These are phyloP conservation scores for Seira musarum DNA, from an alignment of 2,888 invertebrate genomes.

Conservation along the genomic window DNA sequence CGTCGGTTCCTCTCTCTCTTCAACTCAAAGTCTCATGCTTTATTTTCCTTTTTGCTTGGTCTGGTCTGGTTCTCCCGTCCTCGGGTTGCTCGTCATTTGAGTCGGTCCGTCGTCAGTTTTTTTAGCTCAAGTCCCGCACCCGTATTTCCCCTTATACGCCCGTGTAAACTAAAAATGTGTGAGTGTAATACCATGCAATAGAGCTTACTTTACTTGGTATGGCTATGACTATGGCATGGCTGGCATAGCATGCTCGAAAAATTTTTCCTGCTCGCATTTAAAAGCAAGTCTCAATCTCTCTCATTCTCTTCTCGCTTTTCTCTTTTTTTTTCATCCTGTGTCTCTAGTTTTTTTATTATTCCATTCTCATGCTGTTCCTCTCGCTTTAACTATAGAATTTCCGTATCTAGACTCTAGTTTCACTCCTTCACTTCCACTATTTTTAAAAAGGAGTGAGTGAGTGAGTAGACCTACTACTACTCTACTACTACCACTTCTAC, in stretches of 20 bases:
- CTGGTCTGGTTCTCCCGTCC: slow-evolving; percentile 31
- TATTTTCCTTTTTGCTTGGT: slow-evolving; percentile 1
- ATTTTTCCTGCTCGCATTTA: slow-evolving; percentile 31
- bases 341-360: neutral
- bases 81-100: slow-evolving; percentile 62
- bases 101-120: slow-evolving; percentile 64
- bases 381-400: slow-evolving; percentile 58
- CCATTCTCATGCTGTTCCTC: slow-evolving; percentile 43
- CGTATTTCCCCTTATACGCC: slow-evolving; percentile 41
- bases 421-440: slow-evolving; percentile 37
- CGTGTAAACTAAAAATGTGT: slow-evolving; percentile 10
- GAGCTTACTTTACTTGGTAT: neutral
- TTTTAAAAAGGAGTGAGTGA: neutral
- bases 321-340: slow-evolving; percentile 42
- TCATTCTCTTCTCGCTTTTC: slow-evolving; percentile 32
- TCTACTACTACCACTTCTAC: slow-evolving; percentile 11
- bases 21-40: slow-evolving; percentile 33
- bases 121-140: slow-evolving; percentile 59
- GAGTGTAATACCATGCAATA: slow-evolving; percentile 4
- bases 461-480: too few relatives aligned
- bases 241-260: neutral
- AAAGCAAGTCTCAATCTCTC: slow-evolving; percentile 55
- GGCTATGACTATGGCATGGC: too few relatives aligned
- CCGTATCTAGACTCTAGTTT: slow-evolving; percentile 47
- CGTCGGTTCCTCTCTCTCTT: slow-evolving; percentile 57